Percentiles rank a stretch among this genome's conserved stretches.
phyloP scores from a whole-genome alignment of 2,797 vertebrate species.

The Champsocephalus esox region DNA sequence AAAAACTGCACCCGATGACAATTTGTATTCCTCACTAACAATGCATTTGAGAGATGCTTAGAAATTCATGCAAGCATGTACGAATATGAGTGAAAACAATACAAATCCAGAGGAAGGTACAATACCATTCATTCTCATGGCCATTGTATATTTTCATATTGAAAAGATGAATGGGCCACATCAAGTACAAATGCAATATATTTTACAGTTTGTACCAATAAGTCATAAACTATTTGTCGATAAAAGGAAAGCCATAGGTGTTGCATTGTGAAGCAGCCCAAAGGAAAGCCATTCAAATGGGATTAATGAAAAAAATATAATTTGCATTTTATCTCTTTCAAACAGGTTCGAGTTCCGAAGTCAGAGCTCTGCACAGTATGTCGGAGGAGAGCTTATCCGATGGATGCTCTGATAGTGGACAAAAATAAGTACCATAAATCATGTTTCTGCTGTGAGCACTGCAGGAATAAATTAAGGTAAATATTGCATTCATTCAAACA shows the following conservation, averaged over 20 bases:
- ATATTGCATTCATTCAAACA: slow-evolving; percentile 38
- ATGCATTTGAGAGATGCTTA: slow-evolving; percentile 9
- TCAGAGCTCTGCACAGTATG: slow-evolving; percentile 92
- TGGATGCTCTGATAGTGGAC: slow-evolving; percentile 95
- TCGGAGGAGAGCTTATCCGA: slow-evolving; percentile 95
- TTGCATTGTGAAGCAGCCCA: slow-evolving; percentile 13
- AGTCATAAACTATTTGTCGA: background rate
- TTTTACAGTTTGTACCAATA: background rate
- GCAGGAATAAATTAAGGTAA: slow-evolving; percentile 95
- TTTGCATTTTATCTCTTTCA: slow-evolving; percentile 65
- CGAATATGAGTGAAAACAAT: background rate
- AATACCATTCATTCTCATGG: background rate
- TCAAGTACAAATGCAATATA: background rate
- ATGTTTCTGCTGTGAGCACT: slow-evolving; percentile 96
- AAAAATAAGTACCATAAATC: slow-evolving; percentile 97
- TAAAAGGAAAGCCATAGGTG: background rate
- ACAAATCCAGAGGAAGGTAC: background rate
- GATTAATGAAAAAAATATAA: background rate
- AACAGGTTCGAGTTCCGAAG: slow-evolving; percentile 91
- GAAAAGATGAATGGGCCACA: slow-evolving; percentile 13
- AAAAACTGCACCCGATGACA: background rate
- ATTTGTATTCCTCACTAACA: slow-evolving; percentile 4
- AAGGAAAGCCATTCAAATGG: background rate
- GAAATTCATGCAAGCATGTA: background rate
- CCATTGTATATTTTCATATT: background rate